Base-by-base conservation (phyloP, 2,888 invertebrate species). In the Caenorhabditis plicata region DNA sequence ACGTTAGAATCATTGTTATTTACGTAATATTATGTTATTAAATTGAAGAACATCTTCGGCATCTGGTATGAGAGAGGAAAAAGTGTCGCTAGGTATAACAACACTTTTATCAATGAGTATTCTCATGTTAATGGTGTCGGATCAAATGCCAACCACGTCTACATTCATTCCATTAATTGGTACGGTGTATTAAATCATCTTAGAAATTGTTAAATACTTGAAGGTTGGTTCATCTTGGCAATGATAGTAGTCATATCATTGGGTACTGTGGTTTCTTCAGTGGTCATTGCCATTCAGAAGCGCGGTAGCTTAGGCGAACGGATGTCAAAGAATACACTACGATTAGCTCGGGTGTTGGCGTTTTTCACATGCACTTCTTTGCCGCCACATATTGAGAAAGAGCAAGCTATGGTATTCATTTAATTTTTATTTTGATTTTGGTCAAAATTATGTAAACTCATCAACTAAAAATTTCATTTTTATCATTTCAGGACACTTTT, bases 71-170 rank as follows among this genome's bases (percentile, higher is more conserved):
- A 48, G 79, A 19, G 78, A 78, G 43, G 83, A 84, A 71, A 84
- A 84, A 73, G 83, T 84, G 31, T 82, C 83, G 0, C 77, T 84
- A 20, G 83, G 83, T 32, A 83, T 84, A 58, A 83, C 84, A 0
- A 83, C 83, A 2, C 77, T 83, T 4, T 64, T 74, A 49, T 83
- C 84, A 3, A 83, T 83, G 77, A 82, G 82, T 25, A 83, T 84
- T 55, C 80, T 84, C 61, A 82, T 83, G 82, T 70, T 84, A 51
- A 81, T 84, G 64, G 82, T 83, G 7, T 82, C 83, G 1, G 84
- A 84, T 63, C 83, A 82, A 52, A 83, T 84, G 83, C 84, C 84
- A 1, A 82, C 83, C 2, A 84, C 84, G 0, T 83, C 83, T 4
- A 83, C 84, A 44, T 83, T 82, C 71, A 83, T 84, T 35, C 84